Conservation (phyloP, 1,140 invertebrate species). For the Megalopta genalis region DNA sequence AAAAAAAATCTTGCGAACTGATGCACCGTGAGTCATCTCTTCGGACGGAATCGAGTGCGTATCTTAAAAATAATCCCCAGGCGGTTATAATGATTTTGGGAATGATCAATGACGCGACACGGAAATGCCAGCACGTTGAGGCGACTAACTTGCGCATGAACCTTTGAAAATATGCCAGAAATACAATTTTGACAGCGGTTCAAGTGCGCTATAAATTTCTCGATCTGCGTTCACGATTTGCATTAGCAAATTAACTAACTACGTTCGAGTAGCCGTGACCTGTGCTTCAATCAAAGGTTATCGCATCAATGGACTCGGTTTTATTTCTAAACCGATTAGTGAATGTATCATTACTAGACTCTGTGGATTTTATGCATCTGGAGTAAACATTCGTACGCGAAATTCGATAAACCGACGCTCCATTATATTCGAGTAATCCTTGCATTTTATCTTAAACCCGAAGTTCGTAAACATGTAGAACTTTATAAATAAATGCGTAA, state of each 20-base stretch:
- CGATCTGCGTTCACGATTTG: neutral
- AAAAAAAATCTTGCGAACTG: conserved; percentile 25
- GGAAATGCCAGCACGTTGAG: neutral
- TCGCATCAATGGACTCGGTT: neutral
- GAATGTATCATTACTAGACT: neutral
- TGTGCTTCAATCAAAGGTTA: neutral
- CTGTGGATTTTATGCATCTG: no score
- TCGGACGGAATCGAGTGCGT: neutral
- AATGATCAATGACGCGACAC: neutral
- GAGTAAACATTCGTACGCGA: no score
- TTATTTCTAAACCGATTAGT: neutral
- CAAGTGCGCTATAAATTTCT: conserved; percentile 7
- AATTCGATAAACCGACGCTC: no score
- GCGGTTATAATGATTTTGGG: neutral
- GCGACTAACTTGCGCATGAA: neutral
- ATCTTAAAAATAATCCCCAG: conserved; percentile 20
- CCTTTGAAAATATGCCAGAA: conserved; percentile 32
- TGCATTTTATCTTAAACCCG: no score
- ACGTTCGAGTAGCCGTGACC: neutral
- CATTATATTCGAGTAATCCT: no score
- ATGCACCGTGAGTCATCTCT: conserved; percentile 37
- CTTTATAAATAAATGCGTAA: no score
- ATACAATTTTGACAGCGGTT: conserved; percentile 6
- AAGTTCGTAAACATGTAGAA: no score
- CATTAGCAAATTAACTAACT: neutral